Conservation (phyloP, 2,797 vertebrate genomes). For the Psittacula derbiana region DNA sequence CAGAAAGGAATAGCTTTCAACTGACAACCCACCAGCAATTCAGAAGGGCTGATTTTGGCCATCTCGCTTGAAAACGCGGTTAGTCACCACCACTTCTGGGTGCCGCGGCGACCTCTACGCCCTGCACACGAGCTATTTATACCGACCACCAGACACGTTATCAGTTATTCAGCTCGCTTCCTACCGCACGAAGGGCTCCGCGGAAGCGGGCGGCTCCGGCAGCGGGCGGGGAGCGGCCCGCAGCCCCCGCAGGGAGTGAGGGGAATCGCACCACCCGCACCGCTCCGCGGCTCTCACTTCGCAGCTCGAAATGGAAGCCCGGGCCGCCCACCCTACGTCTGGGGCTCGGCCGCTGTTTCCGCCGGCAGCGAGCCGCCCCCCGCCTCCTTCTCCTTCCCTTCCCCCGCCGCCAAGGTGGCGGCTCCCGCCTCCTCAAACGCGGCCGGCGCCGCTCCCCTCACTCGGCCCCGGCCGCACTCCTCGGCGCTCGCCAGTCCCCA, state of each 20-base stretch:
- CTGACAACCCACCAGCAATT: background rate
- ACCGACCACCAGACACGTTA: background rate
- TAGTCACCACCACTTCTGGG: fast-evolving
- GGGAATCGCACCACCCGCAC: background rate
- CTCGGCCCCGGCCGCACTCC: background rate
- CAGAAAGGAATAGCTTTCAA: background rate
- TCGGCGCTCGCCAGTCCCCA: background rate
- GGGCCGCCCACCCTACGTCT: background rate
- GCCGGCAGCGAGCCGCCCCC: background rate
- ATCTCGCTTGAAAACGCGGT: fast-evolving
- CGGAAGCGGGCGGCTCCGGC: background rate
- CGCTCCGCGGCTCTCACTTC: too few species aligned
- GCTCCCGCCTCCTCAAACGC: background rate
- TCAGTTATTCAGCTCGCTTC: fast-evolving
- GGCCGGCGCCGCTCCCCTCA: background rate
- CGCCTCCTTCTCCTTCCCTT: background rate
- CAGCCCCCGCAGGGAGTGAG: background rate
- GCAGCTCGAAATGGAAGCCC: background rate
- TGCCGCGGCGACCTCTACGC: background rate
- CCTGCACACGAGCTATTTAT: fast-evolving
- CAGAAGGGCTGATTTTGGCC: fast-evolving
- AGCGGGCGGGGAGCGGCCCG: background rate
- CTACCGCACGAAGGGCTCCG: fast-evolving
- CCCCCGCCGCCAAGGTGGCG: background rate
- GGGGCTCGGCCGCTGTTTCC: too few species aligned